Base-by-base conservation (phyloP, 1,140 invertebrate genomes). In the Papilio helenus region DNA sequence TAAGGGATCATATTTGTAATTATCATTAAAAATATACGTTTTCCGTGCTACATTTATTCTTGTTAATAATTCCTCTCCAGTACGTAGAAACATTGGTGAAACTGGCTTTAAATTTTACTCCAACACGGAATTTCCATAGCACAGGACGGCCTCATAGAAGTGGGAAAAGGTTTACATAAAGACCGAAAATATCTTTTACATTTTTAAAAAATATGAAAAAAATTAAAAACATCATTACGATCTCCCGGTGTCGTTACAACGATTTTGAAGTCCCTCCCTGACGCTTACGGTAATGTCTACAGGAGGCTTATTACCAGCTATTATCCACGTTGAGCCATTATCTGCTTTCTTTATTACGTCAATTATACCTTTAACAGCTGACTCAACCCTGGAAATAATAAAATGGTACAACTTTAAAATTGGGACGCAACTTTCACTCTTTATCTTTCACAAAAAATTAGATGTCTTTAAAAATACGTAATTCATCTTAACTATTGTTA, bases 291-390 rank as follows among this genome's bases (percentile, higher is more conserved):
- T 90, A 44, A 90, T 87, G 76, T 94, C 86, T 34, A 86, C 80
- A 44, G 90, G 87, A 23, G 86, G 84, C 61, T 90, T 88, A 83
- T 93, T 89, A 80, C 91, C 84, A 8, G 89, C 88, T 20, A 93
- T 88, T 77, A 92, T 86, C 93, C 93, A 94, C 61, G 89, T 91
- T 39, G 90, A 86, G 14, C 92, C 88, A 80, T 82, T 90, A 26
- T 81, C 81, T 85, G 76, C 76, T 77, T 77, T 77, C 76, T 77
- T 77, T 77, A 77, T 77, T 65, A 77, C 76, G 20, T 77, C 76
- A 77, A 77, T 77, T 77, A 77, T 77, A 61, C 76, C 76, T 61
- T 77, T 77, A 26, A 77, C 76, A 61, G 76, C 76, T 77, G 76
- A 77, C 26, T 61, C 76, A 29, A 77, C 76, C 39, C 76, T 77